Conservation (phyloP, 2,797 vertebrate species). For the Loriculus beryllinus region DNA sequence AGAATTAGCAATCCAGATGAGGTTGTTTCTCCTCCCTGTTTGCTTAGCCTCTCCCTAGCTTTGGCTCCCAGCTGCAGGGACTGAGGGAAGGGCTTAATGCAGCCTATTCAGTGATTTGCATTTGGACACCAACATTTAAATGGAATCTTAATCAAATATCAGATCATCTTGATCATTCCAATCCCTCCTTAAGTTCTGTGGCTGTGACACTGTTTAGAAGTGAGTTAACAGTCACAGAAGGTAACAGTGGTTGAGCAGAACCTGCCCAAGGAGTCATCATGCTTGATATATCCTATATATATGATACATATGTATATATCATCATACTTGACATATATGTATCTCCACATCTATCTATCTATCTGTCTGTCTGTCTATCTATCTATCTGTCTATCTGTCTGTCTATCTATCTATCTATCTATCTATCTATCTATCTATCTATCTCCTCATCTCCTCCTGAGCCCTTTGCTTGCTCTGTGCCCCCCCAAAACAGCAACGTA, state of each 20-base stretch:
- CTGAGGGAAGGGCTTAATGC: neutral
- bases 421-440: too few species aligned
- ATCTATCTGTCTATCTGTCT: too few species aligned
- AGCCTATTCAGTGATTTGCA: neutral
- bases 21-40: neutral
- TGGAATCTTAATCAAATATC: neutral
- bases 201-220: neutral
- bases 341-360: too few species aligned
- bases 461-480: neutral
- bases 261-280: neutral
- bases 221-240: neutral
- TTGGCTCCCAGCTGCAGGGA: neutral
- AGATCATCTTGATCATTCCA: neutral
- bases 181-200: neutral
- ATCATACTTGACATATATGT: neutral
- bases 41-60: neutral
- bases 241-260: neutral
- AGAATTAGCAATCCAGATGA: slow-evolving; percentile 24
- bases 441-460: too few species aligned
- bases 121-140: neutral
- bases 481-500: neutral
- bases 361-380: too few species aligned
- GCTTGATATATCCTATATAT: neutral
- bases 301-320: neutral
- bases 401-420: too few species aligned